Percentiles rank a stretch among this genome's conserved stretches.
Evolutionary conservation across 2,888 invertebrate species (phyloP).

Genomic region (Epinotia nisella): DNA sequence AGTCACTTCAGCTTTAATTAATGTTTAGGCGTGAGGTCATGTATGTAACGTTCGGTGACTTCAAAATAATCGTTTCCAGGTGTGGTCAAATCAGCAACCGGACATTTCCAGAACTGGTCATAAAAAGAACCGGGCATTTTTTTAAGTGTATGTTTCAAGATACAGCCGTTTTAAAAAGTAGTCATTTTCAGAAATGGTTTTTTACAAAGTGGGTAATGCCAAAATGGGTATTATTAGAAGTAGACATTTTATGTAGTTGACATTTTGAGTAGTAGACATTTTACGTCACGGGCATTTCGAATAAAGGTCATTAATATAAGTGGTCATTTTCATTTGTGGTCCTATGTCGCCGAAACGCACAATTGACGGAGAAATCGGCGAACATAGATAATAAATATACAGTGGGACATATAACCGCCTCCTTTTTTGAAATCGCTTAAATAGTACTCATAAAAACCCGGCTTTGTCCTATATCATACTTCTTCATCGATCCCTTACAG

Average conservation of each 20-base stretch:
- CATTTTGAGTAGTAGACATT: not conserved
- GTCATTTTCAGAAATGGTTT: too few relatives aligned
- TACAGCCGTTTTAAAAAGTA: too few relatives aligned
- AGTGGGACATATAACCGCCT: too few relatives aligned
- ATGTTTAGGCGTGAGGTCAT: not conserved
- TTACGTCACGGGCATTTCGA: slow-evolving; percentile 6
- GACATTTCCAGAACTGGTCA: slow-evolving; percentile 3
- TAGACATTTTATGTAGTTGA: slow-evolving; percentile 1
- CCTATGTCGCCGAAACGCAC: not conserved
- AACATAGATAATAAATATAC: too few relatives aligned
- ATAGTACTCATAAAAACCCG: too few relatives aligned
- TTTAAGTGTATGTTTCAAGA: not conserved
- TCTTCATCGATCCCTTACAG: too few relatives aligned
- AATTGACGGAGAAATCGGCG: too few relatives aligned
- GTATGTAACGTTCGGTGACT: slow-evolving; percentile 1
- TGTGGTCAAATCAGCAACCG: not conserved
- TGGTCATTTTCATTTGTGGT: too few relatives aligned
- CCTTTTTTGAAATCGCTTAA: too few relatives aligned
- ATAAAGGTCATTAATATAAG: too few relatives aligned
- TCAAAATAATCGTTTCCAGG: slow-evolving; percentile 4
- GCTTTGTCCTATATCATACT: too few relatives aligned
- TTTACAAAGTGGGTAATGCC: slow-evolving; percentile 14
- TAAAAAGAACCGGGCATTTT: slow-evolving; percentile 11
- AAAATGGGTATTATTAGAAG: slow-evolving; percentile 8
- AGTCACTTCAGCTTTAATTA: not conserved